A percentile compares a stretch with the other conserved stretches of the same genome.
phyloP scores from a whole-genome alignment of 2,113 vertebrate species.

The Prionailurus viverrinus region DNA sequence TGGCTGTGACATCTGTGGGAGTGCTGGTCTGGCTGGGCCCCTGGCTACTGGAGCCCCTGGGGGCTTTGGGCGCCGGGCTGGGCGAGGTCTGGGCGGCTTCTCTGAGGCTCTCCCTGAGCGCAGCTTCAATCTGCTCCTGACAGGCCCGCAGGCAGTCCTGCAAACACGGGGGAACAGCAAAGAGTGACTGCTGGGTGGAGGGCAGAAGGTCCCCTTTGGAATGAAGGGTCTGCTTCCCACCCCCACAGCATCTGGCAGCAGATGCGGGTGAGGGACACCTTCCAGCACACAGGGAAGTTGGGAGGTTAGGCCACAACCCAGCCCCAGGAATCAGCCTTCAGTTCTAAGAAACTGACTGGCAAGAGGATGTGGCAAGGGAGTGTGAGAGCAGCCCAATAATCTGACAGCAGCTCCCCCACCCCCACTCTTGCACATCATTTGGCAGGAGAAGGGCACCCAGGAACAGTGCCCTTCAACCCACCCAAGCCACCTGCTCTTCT shows the following conservation, averaged over 20 bases:
- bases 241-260: background rate
- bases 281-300: slow-evolving; percentile 59
- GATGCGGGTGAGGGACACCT: background rate
- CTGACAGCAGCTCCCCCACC: slow-evolving; percentile 50
- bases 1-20: slow-evolving; percentile 89
- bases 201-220: background rate
- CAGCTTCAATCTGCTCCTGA: slow-evolving; percentile 90
- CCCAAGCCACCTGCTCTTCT: background rate
- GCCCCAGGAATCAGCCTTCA: slow-evolving; percentile 84
- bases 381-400: slow-evolving; percentile 80
- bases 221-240: background rate
- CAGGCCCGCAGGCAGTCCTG: slow-evolving; percentile 93
- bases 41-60: slow-evolving; percentile 84
- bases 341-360: slow-evolving; percentile 90
- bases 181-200: no score
- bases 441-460: slow-evolving; percentile 33
- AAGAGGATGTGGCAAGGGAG: slow-evolving; percentile 90
- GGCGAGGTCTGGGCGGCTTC: slow-evolving; percentile 81
- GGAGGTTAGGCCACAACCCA: slow-evolving; percentile 76
- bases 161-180: background rate
- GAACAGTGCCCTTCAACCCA: background rate
- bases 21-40: slow-evolving; percentile 86
- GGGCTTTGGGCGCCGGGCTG: slow-evolving; percentile 81
- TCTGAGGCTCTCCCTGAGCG: slow-evolving; percentile 89
- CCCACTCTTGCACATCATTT: background rate